Conservation (phyloP, 23 tunicate genomes). For the Halocynthia aurantium region DNA sequence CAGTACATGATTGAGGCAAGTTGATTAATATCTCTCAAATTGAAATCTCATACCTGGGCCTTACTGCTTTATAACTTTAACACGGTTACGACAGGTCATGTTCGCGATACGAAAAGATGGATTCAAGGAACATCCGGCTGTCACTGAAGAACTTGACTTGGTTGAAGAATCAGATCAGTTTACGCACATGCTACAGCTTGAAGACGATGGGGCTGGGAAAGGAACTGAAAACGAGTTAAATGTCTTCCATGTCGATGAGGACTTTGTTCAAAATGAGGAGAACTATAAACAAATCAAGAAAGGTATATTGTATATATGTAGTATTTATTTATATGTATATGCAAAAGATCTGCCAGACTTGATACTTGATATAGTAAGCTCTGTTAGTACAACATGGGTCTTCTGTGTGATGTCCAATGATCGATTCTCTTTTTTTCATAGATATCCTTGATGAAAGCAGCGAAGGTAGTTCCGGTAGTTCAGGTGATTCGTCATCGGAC, state of each 20-base stretch:
- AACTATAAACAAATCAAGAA: slow-evolving; percentile 76
- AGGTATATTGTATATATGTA: slow-evolving; percentile 11
- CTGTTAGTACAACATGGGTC: not conserved
- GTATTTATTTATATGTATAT: not conserved
- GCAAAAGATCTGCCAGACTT: not conserved
- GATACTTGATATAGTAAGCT: not conserved
- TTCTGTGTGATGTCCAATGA: not conserved
- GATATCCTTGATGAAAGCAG: slow-evolving; percentile 85
- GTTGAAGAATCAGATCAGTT: slow-evolving; percentile 90
- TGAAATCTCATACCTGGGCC: not conserved
- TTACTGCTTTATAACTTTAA: not conserved
- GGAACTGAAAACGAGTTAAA: slow-evolving; percentile 53
- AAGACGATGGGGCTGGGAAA: slow-evolving; percentile 48
- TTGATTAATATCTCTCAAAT: no score
- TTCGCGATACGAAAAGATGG: slow-evolving; percentile 95
- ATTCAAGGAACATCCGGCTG: slow-evolving; percentile 85
- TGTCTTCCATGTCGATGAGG: slow-evolving; percentile 81
- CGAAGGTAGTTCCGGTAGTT: slow-evolving; percentile 34
- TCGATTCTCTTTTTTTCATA: slow-evolving; percentile 7
- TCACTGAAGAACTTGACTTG: slow-evolving; percentile 61
- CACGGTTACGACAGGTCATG: slow-evolving; percentile 45
- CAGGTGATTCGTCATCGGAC: slow-evolving; percentile 38
- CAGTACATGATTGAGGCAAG: slow-evolving; percentile 97
- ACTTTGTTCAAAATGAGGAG: slow-evolving; percentile 77
- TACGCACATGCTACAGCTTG: slow-evolving; percentile 90